Percentiles rank a stretch among this genome's conserved stretches.
phyloP scores from a whole-genome alignment of 1,140 invertebrate genomes.

The Caenorhabditis tropicalis region DNA sequence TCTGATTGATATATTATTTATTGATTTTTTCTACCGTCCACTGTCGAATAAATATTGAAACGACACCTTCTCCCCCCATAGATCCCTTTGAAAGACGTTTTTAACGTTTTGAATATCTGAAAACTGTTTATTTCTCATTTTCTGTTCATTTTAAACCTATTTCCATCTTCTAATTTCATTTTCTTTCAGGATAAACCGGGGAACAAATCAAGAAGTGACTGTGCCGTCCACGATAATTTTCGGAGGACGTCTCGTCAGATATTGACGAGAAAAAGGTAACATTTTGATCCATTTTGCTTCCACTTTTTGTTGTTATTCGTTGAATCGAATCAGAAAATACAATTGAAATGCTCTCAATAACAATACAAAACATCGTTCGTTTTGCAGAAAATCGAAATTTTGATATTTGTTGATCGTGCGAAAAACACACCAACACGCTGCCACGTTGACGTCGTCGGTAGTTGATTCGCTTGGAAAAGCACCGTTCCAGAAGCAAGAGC shows the following conservation, averaged over 20 bases:
- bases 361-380: background rate
- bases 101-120: background rate
- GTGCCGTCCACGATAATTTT: background rate
- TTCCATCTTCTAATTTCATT: background rate
- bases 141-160: background rate
- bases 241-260: background rate
- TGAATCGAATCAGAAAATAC: background rate
- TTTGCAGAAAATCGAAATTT: background rate
- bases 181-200: constrained; percentile 2
- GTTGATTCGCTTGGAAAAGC: constrained; percentile 38
- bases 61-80: background rate
- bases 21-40: background rate
- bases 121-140: background rate
- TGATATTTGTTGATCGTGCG: background rate
- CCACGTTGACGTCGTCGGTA: constrained; percentile 39
- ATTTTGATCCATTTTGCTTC: too few species aligned
- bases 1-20: background rate
- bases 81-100: background rate
- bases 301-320: too few species aligned
- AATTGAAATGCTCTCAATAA: background rate
- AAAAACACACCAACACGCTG: background rate
- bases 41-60: background rate
- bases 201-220: constrained; percentile 9
- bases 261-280: background rate
- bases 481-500: constrained; percentile 3